phyloP scores from a whole-genome alignment of 2,113 vertebrate genomes.

The Anhinga rufa region DNA sequence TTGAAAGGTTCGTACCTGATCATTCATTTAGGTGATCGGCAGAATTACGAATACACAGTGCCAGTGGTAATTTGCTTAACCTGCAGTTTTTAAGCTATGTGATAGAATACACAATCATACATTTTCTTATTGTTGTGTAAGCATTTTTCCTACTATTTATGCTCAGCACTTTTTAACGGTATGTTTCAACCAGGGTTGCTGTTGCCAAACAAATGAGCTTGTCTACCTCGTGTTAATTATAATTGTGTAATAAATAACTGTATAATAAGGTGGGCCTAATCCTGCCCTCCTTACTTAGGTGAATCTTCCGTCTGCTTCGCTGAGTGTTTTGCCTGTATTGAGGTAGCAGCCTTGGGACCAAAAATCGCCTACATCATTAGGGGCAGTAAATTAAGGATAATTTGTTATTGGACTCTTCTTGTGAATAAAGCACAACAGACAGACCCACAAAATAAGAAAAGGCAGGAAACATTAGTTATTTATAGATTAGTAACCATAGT shows the following conservation, averaged over 20 bases:
- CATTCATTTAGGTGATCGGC: constrained; percentile 61
- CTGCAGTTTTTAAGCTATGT: constrained; percentile 65
- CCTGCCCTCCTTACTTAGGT: neutral
- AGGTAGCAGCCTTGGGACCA: neutral
- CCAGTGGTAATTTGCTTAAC: constrained; percentile 73
- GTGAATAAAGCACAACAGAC: neutral
- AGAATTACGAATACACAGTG: constrained; percentile 44
- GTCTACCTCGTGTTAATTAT: constrained; percentile 13
- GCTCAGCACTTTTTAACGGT: constrained; percentile 22
- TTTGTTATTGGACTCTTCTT: constrained; percentile 19
- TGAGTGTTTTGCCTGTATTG: neutral
- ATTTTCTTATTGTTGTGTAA: constrained; percentile 57
- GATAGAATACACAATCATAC: constrained; percentile 63
- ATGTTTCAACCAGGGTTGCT: constrained; percentile 8
- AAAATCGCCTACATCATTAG: neutral
- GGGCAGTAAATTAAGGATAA: constrained; percentile 20
- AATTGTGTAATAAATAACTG: constrained; percentile 38
- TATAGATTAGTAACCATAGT: constrained; percentile 19
- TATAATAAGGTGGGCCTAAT: constrained; percentile 7
- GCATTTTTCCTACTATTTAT: constrained; percentile 30
- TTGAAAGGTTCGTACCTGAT: constrained; percentile 68
- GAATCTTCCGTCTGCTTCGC: neutral
- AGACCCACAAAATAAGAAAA: neutral
- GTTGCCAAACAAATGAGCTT: constrained; percentile 38
- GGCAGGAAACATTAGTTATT: neutral